Base-by-base conservation (phyloP, 2,797 vertebrate genomes). In the Crenichthys baileyi region DNA sequence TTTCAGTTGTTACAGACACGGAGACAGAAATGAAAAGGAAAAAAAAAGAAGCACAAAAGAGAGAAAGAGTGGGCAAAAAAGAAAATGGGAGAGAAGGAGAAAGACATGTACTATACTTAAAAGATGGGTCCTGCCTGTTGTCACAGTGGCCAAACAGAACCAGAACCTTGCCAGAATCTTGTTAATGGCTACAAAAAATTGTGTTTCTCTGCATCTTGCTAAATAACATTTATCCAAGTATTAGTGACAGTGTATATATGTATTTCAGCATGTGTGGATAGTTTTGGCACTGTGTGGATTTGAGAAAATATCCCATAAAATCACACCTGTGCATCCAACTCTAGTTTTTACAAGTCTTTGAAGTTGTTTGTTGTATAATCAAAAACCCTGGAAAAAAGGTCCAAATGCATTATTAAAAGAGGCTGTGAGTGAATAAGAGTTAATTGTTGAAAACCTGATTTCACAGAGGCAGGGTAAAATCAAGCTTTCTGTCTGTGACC, bases 401-500 rank as follows among this genome's bases (percentile, higher is more conserved):
- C 16, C 36, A 67, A 67, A 65, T 65, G 61, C 24, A 46, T 44
- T 41, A 70, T 70, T 46, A 70, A 46, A 70, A n/a, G 41, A 70
- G 39, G 15, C 67, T 16, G 41, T 11, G 12, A n/a, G 56, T 60
- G 56, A 74, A 46, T 74, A 60, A 74, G 56, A 44, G 39, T 46
- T 48, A 63, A 75, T 79, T 78, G 77, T 76, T 56, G 78, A 81
- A 79, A 81, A 85, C 82, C 88, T 87, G 81, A 89, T 83, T 87
- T 70, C 75, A 85, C 81, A 88, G 75, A 86, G 84, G 60, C 76
- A 78, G 81, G 81, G 84, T 75, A 76, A 91, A 93, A 88, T 95
- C 86, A 83, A 87, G 86, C 88, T 82, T 82, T 91, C 82, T 91
- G 82, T 86, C 85, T 91, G 41, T 93, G 93, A 94, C 91, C 91